Evolutionary conservation across 2,113 vertebrate genomes (phyloP), one percentile per base, ranked within the genome.

Genomic region (Miniopterus natalensis): DNA sequence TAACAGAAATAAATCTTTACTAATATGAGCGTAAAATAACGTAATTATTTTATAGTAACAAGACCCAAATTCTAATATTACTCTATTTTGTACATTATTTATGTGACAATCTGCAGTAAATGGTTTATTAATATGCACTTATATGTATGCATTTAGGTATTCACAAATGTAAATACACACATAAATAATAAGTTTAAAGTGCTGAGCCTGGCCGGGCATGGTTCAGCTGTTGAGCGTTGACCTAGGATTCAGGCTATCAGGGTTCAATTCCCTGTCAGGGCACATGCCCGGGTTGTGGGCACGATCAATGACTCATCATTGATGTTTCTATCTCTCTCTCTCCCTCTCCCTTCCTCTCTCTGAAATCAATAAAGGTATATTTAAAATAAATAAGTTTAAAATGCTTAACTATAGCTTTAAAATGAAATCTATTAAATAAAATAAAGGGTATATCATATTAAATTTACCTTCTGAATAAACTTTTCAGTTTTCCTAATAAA

Each of bases 41-140:
- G 40, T 29, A 85, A 66, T 84, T 75, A 61, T 86, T 86, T 80
- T 93, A 81, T 31, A n/a, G 68, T 66, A 23, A 75, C 79, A 79
- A 90, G 29, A 51, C 31, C 9, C 47, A 57, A 85, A 66, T 63
- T 95, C 29, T 59, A 61, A 90, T 74, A 75, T 90, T 84, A 47
- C 18, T 89, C 55, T 23, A 79, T 85, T 81, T 74, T 88, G 31
- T 66, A 51, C 15, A 68, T 59, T 59, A 66, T 53, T 59, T 51
- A 29, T 59, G 27, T 75, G 81, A 74, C 4, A 88, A 17, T 68
- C 25, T 66, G 2, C 7, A 90, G 7, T 36, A 70, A 49, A 75
- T 17, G 8, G 36, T 65, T 78, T 86, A 42, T 75, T 86, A 66
- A 45, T 61, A 61, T 90, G 18, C 25, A 63, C 51, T 55, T 55